phyloP scores from a whole-genome alignment of 53 echinoderm and acorn worm species.

The Holothuria scabra region DNA sequence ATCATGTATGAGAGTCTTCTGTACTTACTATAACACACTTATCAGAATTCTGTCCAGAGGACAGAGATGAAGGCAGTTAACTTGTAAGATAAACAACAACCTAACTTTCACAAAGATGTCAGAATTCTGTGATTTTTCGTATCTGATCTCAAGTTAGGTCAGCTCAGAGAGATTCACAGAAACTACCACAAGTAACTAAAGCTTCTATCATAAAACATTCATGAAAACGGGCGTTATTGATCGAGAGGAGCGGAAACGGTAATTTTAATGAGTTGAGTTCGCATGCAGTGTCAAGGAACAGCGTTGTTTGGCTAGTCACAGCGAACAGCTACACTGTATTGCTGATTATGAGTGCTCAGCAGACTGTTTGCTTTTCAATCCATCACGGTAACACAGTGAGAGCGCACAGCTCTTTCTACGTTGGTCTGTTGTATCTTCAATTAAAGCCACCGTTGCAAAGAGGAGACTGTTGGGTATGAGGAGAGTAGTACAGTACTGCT shows the following conservation, averaged over 20 bases:
- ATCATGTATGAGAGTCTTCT: too few relatives aligned
- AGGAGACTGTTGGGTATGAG: too few relatives aligned
- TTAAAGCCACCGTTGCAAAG: slow-evolving; percentile 12
- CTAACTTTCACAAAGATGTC: slow-evolving; percentile 15
- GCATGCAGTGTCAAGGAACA: slow-evolving; percentile 44
- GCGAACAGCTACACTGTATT: slow-evolving; percentile 36
- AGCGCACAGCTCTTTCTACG: background rate
- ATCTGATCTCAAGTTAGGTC: slow-evolving; percentile 46
- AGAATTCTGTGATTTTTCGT: slow-evolving; percentile 38
- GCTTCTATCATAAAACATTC: slow-evolving; percentile 56
- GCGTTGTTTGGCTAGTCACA: slow-evolving; percentile 37
- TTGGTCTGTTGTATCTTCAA: slow-evolving; percentile 23
- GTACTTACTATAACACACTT: too few relatives aligned
- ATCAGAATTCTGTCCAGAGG: too few relatives aligned
- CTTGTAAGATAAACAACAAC: slow-evolving; percentile 20
- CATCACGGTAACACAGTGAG: slow-evolving; percentile 34
- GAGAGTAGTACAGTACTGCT: too few relatives aligned
- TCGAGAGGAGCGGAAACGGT: slow-evolving; percentile 50
- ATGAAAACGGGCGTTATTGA: slow-evolving; percentile 56
- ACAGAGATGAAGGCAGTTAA: background rate
- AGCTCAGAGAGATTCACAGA: slow-evolving; percentile 42
- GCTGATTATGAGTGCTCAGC: slow-evolving; percentile 48
- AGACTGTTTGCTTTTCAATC: slow-evolving; percentile 48
- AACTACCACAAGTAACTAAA: slow-evolving; percentile 47
- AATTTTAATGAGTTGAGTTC: slow-evolving; percentile 55